Conservation (phyloP, 2,888 invertebrate species). For the Himalopsyche japonica region DNA sequence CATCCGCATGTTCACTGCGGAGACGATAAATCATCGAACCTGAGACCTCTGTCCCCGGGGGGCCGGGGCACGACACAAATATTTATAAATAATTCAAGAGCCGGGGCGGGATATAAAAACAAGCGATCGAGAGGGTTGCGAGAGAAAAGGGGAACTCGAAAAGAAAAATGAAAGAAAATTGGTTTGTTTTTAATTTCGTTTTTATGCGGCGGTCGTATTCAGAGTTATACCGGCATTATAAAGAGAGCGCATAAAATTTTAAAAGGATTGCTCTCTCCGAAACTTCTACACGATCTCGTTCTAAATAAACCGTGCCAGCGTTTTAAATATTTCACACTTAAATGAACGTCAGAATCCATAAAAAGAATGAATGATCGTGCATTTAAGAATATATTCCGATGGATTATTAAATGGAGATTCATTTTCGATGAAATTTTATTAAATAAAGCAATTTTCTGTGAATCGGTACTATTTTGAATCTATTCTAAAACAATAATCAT, state of each 20-base stretch:
- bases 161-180: background rate
- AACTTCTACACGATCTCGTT: background rate
- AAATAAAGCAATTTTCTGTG: no score
- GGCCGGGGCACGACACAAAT: background rate
- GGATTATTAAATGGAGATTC: no score
- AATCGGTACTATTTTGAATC: no score
- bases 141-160: background rate
- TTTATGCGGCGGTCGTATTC: background rate
- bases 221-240: background rate
- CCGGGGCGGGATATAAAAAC: background rate
- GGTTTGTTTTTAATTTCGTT: background rate
- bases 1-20: background rate
- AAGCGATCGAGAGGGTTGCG: background rate
- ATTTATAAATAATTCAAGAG: background rate
- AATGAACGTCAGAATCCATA: background rate
- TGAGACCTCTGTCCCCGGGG: background rate
- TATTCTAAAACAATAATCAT: no score
- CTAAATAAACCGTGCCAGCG: background rate
- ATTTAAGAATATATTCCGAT: no score
- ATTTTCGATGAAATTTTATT: no score
- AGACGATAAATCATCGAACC: constrained; percentile 1
- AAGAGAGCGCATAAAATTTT: background rate
- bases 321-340: background rate
- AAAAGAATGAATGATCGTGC: no score
- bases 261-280: background rate